Evolutionary conservation across 2,797 vertebrate species (phyloP).

Genomic region (Centroberyx gerrardi): DNA sequence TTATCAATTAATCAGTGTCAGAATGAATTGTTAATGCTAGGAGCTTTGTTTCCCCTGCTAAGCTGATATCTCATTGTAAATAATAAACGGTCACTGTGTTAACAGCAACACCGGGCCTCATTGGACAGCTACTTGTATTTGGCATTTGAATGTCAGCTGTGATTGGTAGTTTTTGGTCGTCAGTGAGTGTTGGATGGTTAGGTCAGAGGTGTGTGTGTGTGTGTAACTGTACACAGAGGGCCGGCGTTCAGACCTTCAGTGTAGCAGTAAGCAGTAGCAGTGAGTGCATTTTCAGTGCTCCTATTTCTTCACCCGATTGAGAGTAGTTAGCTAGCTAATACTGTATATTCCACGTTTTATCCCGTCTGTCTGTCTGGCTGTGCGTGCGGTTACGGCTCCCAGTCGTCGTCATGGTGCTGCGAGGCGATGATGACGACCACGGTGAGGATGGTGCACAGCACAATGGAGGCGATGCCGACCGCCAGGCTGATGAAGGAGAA

Average conservation of each 20-base stretch:
- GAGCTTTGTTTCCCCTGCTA: constrained; percentile 56
- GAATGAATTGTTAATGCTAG: constrained; percentile 63
- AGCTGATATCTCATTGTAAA: constrained; percentile 58
- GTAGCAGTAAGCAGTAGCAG: constrained; percentile 49
- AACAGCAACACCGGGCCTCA: constrained; percentile 51
- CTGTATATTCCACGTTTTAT: constrained; percentile 6
- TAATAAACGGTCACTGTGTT: constrained; percentile 50
- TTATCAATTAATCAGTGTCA: constrained; percentile 59
- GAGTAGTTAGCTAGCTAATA: constrained; percentile 59
- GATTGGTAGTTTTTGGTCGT: constrained; percentile 54
- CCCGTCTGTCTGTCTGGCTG: constrained; percentile 8
- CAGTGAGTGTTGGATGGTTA: constrained; percentile 55
- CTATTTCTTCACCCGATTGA: constrained; percentile 52
- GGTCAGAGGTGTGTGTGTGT: constrained; percentile 51
- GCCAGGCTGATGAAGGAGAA: constrained; percentile 98
- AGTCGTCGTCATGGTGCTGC: constrained; percentile 96
- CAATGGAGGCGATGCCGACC: constrained; percentile 95
- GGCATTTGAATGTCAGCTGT: constrained; percentile 48
- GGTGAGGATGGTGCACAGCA: constrained; percentile 96
- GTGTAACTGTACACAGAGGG: constrained; percentile 44
- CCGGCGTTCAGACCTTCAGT: constrained; percentile 20
- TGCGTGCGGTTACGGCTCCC: constrained; percentile 87
- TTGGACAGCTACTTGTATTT: constrained; percentile 54
- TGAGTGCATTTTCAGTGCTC: constrained; percentile 57
- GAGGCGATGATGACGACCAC: constrained; percentile 97